These are phyloP conservation scores for Anadara kagoshimensis DNA, from an alignment of 1,140 invertebrate species.

Conservation along the genomic window DNA sequence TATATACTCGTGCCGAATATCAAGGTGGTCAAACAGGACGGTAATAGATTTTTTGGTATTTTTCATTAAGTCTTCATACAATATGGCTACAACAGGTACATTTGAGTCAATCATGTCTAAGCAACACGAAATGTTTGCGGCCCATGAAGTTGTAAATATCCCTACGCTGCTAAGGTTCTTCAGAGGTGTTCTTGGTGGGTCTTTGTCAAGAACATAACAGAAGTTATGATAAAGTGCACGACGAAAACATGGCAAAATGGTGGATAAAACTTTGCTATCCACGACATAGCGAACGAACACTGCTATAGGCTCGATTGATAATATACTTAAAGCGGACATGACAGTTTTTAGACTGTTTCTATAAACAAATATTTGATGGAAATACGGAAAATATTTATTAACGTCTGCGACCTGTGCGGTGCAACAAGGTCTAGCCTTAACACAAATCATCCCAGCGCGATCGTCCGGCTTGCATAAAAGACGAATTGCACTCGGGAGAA, in stretches of 20 bases:
- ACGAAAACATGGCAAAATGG: slow-evolving; percentile 59
- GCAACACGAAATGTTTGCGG: slow-evolving; percentile 53
- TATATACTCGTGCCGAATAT: slow-evolving; percentile 58
- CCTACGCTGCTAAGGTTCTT: slow-evolving; percentile 49
- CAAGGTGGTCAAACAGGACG: slow-evolving; percentile 56
- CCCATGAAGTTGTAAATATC: slow-evolving; percentile 62
- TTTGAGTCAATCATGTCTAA: slow-evolving; percentile 55
- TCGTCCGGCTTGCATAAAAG: slow-evolving; percentile 68
- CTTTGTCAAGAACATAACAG: slow-evolving; percentile 55
- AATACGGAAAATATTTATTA: slow-evolving; percentile 54
- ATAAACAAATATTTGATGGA: slow-evolving; percentile 65
- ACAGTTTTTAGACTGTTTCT: slow-evolving; percentile 66
- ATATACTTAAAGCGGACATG: slow-evolving; percentile 53
- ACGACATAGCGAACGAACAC: slow-evolving; percentile 54
- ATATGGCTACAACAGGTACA: slow-evolving; percentile 58
- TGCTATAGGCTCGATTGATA: slow-evolving; percentile 52
- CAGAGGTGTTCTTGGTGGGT: slow-evolving; percentile 35
- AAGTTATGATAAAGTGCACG: slow-evolving; percentile 54
- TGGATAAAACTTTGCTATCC: slow-evolving; percentile 59
- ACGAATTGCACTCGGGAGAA: slow-evolving; percentile 60
- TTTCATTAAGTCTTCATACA: slow-evolving; percentile 67
- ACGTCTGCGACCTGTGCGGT: slow-evolving; percentile 59
- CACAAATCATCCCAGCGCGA: slow-evolving; percentile 53
- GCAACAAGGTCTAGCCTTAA: slow-evolving; percentile 61
- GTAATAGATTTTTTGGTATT: slow-evolving; percentile 53